These are phyloP conservation scores for Craniophora ligustri DNA, from an alignment of 2,888 invertebrate species.

Conservation along the genomic window DNA sequence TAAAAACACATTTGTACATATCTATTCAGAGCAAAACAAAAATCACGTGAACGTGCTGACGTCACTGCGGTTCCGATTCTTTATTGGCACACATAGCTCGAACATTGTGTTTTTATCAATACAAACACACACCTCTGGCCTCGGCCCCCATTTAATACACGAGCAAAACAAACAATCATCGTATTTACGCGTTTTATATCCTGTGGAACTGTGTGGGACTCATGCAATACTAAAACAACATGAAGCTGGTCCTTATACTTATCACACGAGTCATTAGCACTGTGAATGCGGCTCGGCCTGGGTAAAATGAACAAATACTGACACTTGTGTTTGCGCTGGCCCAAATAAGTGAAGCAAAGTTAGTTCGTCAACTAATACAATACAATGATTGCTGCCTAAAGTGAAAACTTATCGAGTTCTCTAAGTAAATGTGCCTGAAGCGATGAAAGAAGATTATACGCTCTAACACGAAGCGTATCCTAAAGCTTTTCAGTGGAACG, in stretches of 20 bases:
- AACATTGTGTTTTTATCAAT: slow-evolving; percentile 39
- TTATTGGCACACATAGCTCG: slow-evolving; percentile 28
- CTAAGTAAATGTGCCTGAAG: slow-evolving; percentile 46
- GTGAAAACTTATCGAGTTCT: slow-evolving; percentile 46
- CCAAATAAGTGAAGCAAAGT: too few species aligned
- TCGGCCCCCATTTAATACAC: slow-evolving; percentile 11
- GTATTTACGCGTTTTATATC: slow-evolving; percentile 1
- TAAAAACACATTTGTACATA: slow-evolving; percentile 24
- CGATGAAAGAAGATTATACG: slow-evolving; percentile 64
- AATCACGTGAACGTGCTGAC: slow-evolving; percentile 26
- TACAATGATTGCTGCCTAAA: too few species aligned
- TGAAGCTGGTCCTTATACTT: too few species aligned
- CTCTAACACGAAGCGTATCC: slow-evolving; percentile 57
- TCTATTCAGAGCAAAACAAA: slow-evolving; percentile 10
- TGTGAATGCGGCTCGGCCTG: too few species aligned
- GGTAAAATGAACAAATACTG: too few species aligned
- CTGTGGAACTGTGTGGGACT: slow-evolving; percentile 10
- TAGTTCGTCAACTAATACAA: not conserved
- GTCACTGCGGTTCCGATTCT: slow-evolving; percentile 34
- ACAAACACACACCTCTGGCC: slow-evolving; percentile 37
- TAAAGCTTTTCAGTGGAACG: slow-evolving; percentile 60
- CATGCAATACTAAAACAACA: too few species aligned
- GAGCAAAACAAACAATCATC: slow-evolving; percentile 9
- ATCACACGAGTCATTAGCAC: too few species aligned
- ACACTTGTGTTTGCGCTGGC: too few species aligned